Conservation (phyloP, 2,888 invertebrate species). For the Dinocampus coccinellae region DNA sequence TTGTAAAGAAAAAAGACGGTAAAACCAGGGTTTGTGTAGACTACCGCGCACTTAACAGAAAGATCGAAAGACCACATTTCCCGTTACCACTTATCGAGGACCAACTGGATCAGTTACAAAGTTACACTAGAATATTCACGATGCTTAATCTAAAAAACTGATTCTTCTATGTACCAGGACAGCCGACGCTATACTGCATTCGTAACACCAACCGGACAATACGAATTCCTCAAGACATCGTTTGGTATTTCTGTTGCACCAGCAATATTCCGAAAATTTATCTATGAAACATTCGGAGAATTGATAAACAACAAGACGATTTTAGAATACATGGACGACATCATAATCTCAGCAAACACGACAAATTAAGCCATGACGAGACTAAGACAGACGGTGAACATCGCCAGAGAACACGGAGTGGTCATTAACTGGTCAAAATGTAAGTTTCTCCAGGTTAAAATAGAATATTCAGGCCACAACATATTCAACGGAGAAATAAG, state of each 20-base stretch:
- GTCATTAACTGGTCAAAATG: conserved; percentile 48
- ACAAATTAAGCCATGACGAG: conserved; percentile 29
- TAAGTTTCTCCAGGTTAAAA: conserved; percentile 36
- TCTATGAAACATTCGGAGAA: conserved; percentile 42
- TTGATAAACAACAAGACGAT: conserved; percentile 30
- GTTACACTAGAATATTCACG: conserved; percentile 30
- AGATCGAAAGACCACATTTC: conserved; percentile 38
- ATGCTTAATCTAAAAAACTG: conserved; percentile 48
- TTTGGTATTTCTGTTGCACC: conserved; percentile 20
- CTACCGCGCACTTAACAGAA: conserved; percentile 59
- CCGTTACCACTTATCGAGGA: conserved; percentile 41
- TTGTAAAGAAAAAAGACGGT: conserved; percentile 50
- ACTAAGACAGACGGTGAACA: conserved; percentile 35
- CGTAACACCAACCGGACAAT: conserved; percentile 15
- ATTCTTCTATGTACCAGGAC: conserved; percentile 51
- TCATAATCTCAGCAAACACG: conserved; percentile 38
- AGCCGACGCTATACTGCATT: conserved; percentile 50
- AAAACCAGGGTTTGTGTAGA: conserved; percentile 57
- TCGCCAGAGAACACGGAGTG: conserved; percentile 40
- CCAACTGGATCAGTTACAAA: conserved; percentile 34
- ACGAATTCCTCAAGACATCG: too few relatives aligned
- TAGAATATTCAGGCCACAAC: conserved; percentile 45
- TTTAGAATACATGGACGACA: conserved; percentile 41
- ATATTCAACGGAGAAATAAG: conserved; percentile 28
- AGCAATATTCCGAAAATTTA: conserved; percentile 38